Evolutionary conservation across 2,797 vertebrate species (phyloP), one percentile per base, ranked within the genome.

Genomic region (Streptopelia turtur): DNA sequence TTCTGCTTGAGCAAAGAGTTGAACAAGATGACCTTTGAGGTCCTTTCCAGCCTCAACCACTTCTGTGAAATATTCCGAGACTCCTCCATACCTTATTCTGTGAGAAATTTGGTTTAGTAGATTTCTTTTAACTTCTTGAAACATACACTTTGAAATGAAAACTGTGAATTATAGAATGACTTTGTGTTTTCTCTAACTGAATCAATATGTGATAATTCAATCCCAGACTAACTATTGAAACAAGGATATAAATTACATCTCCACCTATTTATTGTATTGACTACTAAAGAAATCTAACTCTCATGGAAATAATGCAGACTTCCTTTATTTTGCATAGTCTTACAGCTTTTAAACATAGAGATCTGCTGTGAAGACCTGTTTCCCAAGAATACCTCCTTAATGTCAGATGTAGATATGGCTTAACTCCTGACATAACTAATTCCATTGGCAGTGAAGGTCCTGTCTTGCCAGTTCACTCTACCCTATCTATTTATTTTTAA

Each of bases 401-500:
- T 70, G 24, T 61, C 53, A 93, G 37, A 80, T 86, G 81, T 94
- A 94, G 76, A 72, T 79, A 66, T 0, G 1, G n/a, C 52, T 74
- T 47, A 79, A 81, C 13, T 90, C 50, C 72, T 83, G 49, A 49
- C 35, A 59, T 86, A 87, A 84, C 82, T 94, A 79, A 72, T 95
- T 87, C n/a, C 6, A n/a, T 13, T 89, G 63, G 47, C 70, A 84
- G 59, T 71, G 47, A 81, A 75, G n/a, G 72, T 95, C 27, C 55
- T 93, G 25, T 71, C 55, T 90, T 88, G 33, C 18, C 24, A 27
- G 25, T 86, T 94, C 50, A 63, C 10, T 88, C 59, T 78, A 60
- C 28, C 21, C 41, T 76, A 61, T 60, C 85, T 84, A 66, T 95
- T 89, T 88, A 33, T 79, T 93, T 93, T 76, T 85, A 91, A 78